A percentile compares a stretch with the other conserved stretches of the same genome.
Evolutionary conservation across 1,140 invertebrate species (phyloP).

Genomic region (Oedothorax gibbosus): DNA sequence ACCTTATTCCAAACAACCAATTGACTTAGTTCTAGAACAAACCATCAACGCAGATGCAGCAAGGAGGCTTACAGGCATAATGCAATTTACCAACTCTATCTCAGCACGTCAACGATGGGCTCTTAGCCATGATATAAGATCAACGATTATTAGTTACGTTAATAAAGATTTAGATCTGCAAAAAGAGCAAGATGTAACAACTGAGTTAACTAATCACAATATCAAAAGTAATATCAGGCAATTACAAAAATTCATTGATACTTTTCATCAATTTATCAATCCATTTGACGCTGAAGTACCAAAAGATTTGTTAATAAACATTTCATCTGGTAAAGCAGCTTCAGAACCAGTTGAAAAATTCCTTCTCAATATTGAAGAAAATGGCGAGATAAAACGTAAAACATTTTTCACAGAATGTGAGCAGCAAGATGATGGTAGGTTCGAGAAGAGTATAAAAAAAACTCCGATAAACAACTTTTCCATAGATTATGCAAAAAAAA

Average conservation of each 20-base stretch:
- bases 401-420: background rate
- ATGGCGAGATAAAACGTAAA: background rate
- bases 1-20: constrained; percentile 26
- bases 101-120: constrained; percentile 47
- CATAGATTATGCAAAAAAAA: background rate
- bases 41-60: constrained; percentile 52
- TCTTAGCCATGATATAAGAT: constrained; percentile 29
- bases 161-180: too few relatives aligned
- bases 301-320: background rate
- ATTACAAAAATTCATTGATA: background rate
- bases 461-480: too few relatives aligned
- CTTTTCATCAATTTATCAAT: background rate
- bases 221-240: background rate
- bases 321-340: too few relatives aligned
- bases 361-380: background rate
- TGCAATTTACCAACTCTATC: constrained; percentile 51
- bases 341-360: background rate
- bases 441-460: background rate
- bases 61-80: constrained; percentile 19
- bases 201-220: too few relatives aligned
- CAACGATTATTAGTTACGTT: too few relatives aligned
- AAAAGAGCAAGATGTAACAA: too few relatives aligned
- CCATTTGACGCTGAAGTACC: background rate
- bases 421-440: too few relatives aligned
- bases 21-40: constrained; percentile 41